Percentiles rank a stretch among this genome's conserved stretches.
Evolutionary conservation across 2,888 invertebrate genomes (phyloP).

Genomic region (Synergus umbraculus): DNA sequence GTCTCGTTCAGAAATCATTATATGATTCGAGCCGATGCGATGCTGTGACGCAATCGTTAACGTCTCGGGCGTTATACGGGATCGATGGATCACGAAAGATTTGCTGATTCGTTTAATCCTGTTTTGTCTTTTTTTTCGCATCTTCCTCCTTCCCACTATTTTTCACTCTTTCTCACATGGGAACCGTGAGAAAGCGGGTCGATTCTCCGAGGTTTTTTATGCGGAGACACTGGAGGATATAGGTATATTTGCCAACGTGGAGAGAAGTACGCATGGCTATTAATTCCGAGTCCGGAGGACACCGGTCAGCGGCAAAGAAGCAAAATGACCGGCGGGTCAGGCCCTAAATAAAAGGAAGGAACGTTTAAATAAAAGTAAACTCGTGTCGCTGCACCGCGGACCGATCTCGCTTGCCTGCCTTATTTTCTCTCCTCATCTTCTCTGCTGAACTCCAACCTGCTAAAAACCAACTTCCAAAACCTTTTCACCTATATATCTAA

Average conservation of each 20-base stretch:
- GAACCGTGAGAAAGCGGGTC: constrained; percentile 71
- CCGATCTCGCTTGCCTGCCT: constrained; percentile 14
- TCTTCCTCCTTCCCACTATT: constrained; percentile 36
- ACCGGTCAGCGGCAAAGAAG: constrained; percentile 69
- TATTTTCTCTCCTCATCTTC: constrained; percentile 30
- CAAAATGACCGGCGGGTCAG: constrained; percentile 73
- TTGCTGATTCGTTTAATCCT: constrained; percentile 50
- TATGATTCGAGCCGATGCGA: constrained; percentile 27
- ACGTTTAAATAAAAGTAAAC: constrained; percentile 77
- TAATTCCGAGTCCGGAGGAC: constrained; percentile 71
- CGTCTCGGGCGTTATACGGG: constrained; percentile 51
- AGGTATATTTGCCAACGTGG: constrained; percentile 63
- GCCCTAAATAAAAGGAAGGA: constrained; percentile 76
- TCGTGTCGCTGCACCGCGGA: constrained; percentile 68
- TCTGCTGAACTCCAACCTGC: constrained; percentile 18
- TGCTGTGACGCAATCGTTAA: constrained; percentile 32
- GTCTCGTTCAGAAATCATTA: constrained; percentile 37
- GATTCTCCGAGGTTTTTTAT: constrained; percentile 66
- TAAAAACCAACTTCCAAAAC: neutral
- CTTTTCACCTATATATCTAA: neutral
- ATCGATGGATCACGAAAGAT: constrained; percentile 58
- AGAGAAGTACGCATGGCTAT: constrained; percentile 72
- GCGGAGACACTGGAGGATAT: constrained; percentile 56
- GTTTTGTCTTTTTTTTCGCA: constrained; percentile 52
- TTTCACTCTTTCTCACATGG: constrained; percentile 54